These are phyloP conservation scores for Acleris emargana DNA, from an alignment of 2,888 invertebrate genomes.

Conservation along the genomic window DNA sequence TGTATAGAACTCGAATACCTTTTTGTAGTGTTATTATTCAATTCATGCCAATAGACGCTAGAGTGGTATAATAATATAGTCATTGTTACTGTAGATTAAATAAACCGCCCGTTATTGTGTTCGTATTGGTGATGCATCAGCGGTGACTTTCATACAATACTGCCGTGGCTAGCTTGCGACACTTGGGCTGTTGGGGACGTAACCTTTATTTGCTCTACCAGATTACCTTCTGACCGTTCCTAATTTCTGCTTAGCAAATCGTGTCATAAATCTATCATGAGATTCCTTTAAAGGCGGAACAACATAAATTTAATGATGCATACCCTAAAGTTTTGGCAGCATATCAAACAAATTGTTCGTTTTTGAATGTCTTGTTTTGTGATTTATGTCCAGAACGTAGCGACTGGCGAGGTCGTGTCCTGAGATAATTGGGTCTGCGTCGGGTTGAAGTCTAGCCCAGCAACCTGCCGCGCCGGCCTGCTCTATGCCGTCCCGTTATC, in stretches of 20 bases:
- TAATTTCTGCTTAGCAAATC: conserved; percentile 26
- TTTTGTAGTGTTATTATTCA: conserved; percentile 48
- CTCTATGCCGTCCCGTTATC: conserved; percentile 65
- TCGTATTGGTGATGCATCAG: conserved; percentile 47
- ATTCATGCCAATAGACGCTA: conserved; percentile 59
- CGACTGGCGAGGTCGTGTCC: conserved; percentile 9
- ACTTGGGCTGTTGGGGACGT: conserved; percentile 48
- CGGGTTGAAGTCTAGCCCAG: conserved; percentile 36
- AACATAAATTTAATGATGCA: background rate
- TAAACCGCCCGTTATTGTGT: conserved; percentile 60
- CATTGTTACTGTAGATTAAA: conserved; percentile 67
- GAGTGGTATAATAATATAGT: conserved; percentile 52
- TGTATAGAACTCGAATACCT: background rate
- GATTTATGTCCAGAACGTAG: conserved; percentile 12
- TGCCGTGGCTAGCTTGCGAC: conserved; percentile 51
- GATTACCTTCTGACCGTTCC: conserved; percentile 15
- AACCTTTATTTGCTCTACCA: conserved; percentile 30
- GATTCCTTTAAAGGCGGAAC: background rate
- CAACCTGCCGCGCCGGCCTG: conserved; percentile 39
- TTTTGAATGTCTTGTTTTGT: conserved; percentile 34
- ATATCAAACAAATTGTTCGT: conserved; percentile 46
- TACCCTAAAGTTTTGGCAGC: conserved; percentile 44
- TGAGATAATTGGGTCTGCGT: conserved; percentile 58
- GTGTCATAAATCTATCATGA: background rate
- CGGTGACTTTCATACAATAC: conserved; percentile 53